These are phyloP conservation scores for Chalcosyrphus nemorum DNA, from an alignment of 2,888 invertebrate species.

Conservation along the genomic window DNA sequence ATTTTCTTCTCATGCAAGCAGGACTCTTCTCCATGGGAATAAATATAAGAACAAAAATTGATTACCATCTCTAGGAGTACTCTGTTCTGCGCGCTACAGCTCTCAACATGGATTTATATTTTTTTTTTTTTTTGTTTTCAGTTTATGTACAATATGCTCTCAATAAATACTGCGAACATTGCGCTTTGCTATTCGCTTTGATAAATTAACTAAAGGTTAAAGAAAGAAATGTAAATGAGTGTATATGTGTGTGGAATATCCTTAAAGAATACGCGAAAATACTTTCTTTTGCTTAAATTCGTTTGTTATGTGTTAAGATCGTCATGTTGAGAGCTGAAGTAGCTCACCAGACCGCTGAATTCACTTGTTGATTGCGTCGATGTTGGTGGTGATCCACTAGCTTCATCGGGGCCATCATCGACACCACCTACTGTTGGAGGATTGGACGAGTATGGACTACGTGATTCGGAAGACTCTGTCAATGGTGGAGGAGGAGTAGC, in stretches of 20 bases:
- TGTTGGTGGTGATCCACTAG: constrained; percentile 62
- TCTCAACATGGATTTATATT: constrained; percentile 34
- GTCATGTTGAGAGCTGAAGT: constrained; percentile 95
- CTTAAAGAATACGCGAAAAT: constrained; percentile 65
- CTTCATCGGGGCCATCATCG: constrained; percentile 69
- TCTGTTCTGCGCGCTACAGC: constrained; percentile 34
- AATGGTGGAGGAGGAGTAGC: constrained; percentile 74
- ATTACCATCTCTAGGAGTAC: constrained; percentile 8
- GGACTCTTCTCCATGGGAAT: constrained; percentile 12
- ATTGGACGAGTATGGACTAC: constrained; percentile 75
- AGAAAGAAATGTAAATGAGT: constrained; percentile 42
- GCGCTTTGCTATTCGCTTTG: not conserved
- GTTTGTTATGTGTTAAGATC: constrained; percentile 90
- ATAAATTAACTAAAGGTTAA: constrained; percentile 65
- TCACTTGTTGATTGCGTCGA: constrained; percentile 84
- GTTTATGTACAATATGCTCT: constrained; percentile 52
- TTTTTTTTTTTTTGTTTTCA: not conserved
- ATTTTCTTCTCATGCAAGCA: constrained; percentile 37
- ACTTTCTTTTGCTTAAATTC: constrained; percentile 75
- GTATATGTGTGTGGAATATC: constrained; percentile 37
- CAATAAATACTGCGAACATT: constrained; percentile 20
- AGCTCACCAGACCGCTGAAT: constrained; percentile 95
- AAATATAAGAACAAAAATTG: constrained; percentile 10
- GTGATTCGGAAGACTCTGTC: constrained; percentile 76
- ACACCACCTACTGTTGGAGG: constrained; percentile 66